Percentiles rank a stretch among this genome's conserved stretches.
phyloP scores from a whole-genome alignment of 1,140 invertebrate species.

The Protaetia brevitarsis region DNA sequence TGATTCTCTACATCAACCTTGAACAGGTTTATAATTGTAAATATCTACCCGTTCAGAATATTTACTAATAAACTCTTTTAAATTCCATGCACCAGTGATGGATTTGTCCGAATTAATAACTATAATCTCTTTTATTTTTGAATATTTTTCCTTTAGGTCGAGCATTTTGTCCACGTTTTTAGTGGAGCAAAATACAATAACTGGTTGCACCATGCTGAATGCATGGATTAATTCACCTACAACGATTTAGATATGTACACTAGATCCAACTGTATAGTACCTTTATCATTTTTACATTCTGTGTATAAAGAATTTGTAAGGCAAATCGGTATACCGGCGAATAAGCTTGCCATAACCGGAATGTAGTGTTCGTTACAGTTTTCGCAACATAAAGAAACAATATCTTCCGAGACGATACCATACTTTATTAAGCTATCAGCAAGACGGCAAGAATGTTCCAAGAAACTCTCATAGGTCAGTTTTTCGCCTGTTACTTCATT shows the following conservation, averaged over 20 bases:
- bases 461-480: too few species aligned
- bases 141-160: conserved; percentile 28
- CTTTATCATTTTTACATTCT: too few species aligned
- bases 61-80: not conserved
- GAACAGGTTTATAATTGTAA: conserved; percentile 25
- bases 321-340: too few species aligned
- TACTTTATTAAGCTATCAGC: too few species aligned
- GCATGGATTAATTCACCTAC: conserved; percentile 53
- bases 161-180: conserved; percentile 31
- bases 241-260: conserved; percentile 31
- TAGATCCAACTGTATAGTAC: not conserved
- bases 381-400: too few species aligned
- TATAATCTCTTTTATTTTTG: conserved; percentile 34
- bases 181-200: conserved; percentile 49
- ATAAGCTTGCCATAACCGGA: too few species aligned
- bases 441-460: too few species aligned
- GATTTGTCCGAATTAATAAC: conserved; percentile 27
- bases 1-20: conserved; percentile 30
- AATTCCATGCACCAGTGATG: not conserved
- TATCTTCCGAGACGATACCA: too few species aligned
- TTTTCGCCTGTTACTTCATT: too few species aligned
- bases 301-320: too few species aligned
- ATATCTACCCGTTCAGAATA: not conserved
- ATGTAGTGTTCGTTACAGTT: too few species aligned
- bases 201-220: conserved; percentile 52